Conservation (phyloP, 2,797 vertebrate genomes). For the Acipenser transmontanus region DNA sequence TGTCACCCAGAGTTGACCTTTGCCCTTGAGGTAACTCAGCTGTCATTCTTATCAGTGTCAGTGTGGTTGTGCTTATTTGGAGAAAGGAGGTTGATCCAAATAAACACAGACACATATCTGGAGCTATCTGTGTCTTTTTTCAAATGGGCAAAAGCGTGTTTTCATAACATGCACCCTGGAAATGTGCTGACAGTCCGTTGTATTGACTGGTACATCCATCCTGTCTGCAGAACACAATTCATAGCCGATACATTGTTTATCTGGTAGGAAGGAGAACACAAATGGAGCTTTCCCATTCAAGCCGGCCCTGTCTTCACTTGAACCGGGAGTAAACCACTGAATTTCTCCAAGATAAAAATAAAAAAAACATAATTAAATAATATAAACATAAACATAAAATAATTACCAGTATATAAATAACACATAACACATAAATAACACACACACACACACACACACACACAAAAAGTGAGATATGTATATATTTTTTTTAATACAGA, state of each 20-base stretch:
- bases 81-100: not conserved
- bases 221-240: slow-evolving; percentile 2
- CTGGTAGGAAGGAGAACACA: not conserved
- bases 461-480: too few relatives aligned
- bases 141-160: not conserved
- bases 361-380: too few relatives aligned
- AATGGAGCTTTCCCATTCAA: not conserved
- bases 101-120: not conserved
- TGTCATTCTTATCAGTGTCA: not conserved
- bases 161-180: not conserved
- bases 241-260: not conserved
- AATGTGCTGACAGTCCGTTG: not conserved
- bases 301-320: not conserved
- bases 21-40: not conserved
- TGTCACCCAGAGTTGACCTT: not conserved
- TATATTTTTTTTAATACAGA: too few relatives aligned
- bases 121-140: not conserved
- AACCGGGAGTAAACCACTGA: not conserved
- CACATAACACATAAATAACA: too few relatives aligned
- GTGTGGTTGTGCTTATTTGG: not conserved
- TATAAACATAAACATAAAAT: too few relatives aligned
- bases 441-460: too few relatives aligned
- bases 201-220: not conserved
- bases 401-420: too few relatives aligned
- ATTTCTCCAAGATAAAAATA: too few relatives aligned